phyloP scores from a whole-genome alignment of 2,797 vertebrate genomes.

The Dicrostonyx torquatus region DNA sequence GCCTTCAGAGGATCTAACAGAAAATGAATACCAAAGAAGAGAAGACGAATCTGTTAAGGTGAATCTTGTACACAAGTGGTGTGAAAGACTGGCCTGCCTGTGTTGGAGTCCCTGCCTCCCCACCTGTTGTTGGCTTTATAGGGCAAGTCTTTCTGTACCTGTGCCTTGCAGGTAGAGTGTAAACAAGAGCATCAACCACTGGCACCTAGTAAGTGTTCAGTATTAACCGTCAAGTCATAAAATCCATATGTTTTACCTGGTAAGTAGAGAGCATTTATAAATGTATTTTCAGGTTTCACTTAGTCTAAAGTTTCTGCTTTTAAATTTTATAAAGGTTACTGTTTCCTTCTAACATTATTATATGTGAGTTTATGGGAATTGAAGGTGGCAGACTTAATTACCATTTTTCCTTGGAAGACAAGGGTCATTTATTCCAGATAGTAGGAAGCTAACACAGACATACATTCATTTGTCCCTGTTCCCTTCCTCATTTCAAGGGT shows the following conservation, averaged over 20 bases:
- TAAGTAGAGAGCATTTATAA: slow-evolving; percentile 15
- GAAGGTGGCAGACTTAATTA: background rate
- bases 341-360: background rate
- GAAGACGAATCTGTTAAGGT: background rate
- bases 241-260: background rate
- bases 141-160: background rate
- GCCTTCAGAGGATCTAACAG: background rate
- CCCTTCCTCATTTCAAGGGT: background rate
- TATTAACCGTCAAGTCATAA: background rate
- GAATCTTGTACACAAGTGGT: background rate
- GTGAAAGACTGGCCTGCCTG: background rate
- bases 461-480: background rate
- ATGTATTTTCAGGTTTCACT: slow-evolving; percentile 24
- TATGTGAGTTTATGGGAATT: background rate
- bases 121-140: background rate
- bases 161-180: background rate
- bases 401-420: background rate
- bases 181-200: background rate
- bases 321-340: slow-evolving; percentile 18
- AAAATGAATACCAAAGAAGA: background rate
- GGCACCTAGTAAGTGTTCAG: background rate
- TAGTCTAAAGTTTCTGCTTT: background rate
- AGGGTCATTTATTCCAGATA: background rate
- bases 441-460: background rate
- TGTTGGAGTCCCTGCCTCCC: background rate